These are phyloP conservation scores for Baccha elongata DNA, from an alignment of 2,888 invertebrate species.

Conservation along the genomic window DNA sequence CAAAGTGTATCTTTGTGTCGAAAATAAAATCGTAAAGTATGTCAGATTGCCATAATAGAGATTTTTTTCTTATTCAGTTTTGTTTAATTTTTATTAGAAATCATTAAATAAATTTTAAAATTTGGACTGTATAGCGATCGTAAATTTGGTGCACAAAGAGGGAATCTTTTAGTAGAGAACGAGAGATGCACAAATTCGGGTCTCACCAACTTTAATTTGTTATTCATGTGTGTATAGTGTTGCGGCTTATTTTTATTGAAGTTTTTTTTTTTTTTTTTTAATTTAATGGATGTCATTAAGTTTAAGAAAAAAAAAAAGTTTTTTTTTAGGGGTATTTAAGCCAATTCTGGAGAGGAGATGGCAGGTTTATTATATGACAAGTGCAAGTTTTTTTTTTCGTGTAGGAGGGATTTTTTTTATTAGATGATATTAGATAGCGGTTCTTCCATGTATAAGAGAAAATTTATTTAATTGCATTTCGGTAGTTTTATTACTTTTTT, in stretches of 20 bases:
- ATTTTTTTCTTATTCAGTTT: constrained; percentile 49
- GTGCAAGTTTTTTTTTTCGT: constrained; percentile 62
- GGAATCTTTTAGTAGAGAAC: background rate
- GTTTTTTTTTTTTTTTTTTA: constrained; percentile 11
- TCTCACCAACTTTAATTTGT: constrained; percentile 1
- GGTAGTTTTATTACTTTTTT: no score
- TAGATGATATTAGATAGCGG: constrained; percentile 3
- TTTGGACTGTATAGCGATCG: constrained; percentile 55
- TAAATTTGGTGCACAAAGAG: constrained; percentile 40
- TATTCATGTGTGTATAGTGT: constrained; percentile 3
- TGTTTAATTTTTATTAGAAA: constrained; percentile 61
- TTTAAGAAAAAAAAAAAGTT: constrained; percentile 12
- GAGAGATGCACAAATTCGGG: constrained; percentile 37
- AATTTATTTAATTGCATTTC: constrained; percentile 12
- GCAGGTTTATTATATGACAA: constrained; percentile 66
- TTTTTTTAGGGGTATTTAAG: constrained; percentile 18
- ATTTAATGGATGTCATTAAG: constrained; percentile 29
- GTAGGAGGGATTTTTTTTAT: constrained; percentile 49
- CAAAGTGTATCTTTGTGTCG: constrained; percentile 29
- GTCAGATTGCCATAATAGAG: constrained; percentile 66
- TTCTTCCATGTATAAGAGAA: no score
- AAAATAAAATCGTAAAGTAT: constrained; percentile 71
- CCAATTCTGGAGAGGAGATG: constrained; percentile 19
- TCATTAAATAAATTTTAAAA: constrained; percentile 64
- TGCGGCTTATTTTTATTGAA: constrained; percentile 34